Conservation (phyloP, 2,113 vertebrate genomes). For the Stigmatopora argus region DNA sequence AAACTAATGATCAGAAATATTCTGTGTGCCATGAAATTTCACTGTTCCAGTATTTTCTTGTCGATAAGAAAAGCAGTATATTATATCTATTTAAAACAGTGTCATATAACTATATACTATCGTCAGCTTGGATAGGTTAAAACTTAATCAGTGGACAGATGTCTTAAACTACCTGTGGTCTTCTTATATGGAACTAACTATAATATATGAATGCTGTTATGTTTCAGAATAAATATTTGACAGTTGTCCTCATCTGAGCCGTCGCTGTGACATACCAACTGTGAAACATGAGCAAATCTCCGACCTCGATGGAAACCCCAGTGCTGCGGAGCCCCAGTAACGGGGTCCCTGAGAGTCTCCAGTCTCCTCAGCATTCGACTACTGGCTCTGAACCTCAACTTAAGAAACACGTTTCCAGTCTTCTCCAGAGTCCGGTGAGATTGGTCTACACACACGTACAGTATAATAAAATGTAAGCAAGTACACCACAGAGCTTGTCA, state of each 20-base stretch:
- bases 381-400: conserved; percentile 80
- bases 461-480: not conserved
- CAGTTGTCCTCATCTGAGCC: conserved; percentile 22
- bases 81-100: too few species aligned
- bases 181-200: not conserved
- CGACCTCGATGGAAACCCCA: conserved; percentile 68
- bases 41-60: too few species aligned
- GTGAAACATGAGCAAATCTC: conserved; percentile 71
- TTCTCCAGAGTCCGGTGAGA: conserved; percentile 86
- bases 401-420: conserved; percentile 88
- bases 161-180: not conserved
- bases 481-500: not conserved
- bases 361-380: conserved; percentile 73
- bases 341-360: conserved; percentile 70
- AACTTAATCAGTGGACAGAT: not conserved
- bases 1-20: too few species aligned
- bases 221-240: not conserved
- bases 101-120: not conserved
- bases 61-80: too few species aligned
- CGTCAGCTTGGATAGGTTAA: not conserved
- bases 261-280: conserved; percentile 47
- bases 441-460: not conserved
- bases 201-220: not conserved
- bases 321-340: conserved; percentile 76
- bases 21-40: too few species aligned